These are phyloP conservation scores for Elaphurus davidianus DNA, from an alignment of 2,113 vertebrate species.

Conservation along the genomic window DNA sequence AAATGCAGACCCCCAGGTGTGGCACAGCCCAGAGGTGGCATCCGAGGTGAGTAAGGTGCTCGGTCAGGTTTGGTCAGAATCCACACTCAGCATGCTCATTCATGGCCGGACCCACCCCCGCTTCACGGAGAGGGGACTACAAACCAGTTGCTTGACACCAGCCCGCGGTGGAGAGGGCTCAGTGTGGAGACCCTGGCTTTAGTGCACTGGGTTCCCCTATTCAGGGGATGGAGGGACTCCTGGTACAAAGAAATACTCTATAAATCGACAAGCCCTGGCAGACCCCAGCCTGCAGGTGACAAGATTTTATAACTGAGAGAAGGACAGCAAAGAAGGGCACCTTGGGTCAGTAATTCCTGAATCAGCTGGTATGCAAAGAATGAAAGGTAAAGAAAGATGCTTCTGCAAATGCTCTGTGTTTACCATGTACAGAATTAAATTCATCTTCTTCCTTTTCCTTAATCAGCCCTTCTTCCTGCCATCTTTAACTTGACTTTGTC, in stretches of 20 bases:
- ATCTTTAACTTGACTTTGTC: neutral
- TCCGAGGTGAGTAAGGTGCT: neutral
- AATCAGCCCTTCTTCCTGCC: neutral
- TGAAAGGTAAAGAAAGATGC: neutral
- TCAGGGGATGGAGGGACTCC: neutral
- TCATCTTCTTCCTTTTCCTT: neutral
- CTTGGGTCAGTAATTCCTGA: neutral
- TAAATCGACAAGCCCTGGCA: neutral
- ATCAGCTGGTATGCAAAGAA: neutral
- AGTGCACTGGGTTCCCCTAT: too few relatives aligned
- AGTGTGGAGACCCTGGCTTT: neutral
- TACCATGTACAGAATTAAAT: neutral
- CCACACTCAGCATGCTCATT: neutral
- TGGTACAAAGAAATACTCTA: neutral
- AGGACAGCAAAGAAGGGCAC: neutral
- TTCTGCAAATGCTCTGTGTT: neutral
- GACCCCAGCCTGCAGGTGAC: neutral
- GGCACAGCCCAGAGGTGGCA: neutral
- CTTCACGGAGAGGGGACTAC: too few relatives aligned
- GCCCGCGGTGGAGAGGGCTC: fast-evolving
- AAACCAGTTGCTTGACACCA: neutral
- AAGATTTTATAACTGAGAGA: neutral
- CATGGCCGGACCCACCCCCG: fast-evolving
- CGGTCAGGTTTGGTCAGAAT: neutral
- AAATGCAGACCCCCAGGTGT: neutral